Base-by-base conservation (phyloP, 2,113 vertebrate genomes). In the Takifugu bimaculatus region DNA sequence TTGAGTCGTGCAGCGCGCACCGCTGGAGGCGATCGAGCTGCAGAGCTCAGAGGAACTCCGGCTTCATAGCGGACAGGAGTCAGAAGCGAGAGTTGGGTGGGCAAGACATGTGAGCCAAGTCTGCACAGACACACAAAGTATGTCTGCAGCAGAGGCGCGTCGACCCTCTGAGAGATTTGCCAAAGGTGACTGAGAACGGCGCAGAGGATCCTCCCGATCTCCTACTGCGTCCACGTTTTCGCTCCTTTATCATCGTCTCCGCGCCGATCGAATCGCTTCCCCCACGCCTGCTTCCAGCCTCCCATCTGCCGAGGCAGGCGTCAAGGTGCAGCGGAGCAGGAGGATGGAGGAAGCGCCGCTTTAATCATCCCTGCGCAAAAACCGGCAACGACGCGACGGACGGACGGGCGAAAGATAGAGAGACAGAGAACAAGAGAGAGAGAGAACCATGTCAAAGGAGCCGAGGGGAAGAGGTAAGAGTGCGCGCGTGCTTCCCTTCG, bases 21-120 rank as follows among this genome's bases (percentile, higher is more conserved):
- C 89, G 75, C 91, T 87, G 84, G 91, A 90, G 87, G 89, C 90
- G 83, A 86, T 89, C 72, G 73, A 81, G 83, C 72, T 67, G 65
- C 82, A 70, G 80, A 82, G 61, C 62, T 53, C 56, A 63, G 59
- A 57, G 83, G 75, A 75, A 62, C 79, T 82, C 74, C 42, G 81
- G 63, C 75, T 71, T 62, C 54, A 79, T 75, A 15, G 62, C 66
- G 13, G 67, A 60, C 72, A 59, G 50, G 55, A 50, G 55, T 13
- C 14, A 10, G 12, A 9, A 39, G 28, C 25, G 48, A 11, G 65
- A 60, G 61, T 63, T 58, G 73, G 71, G 60, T 50, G 71, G 60
- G 63, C 71, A 77, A 60, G 74, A 82, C 68, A 84, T 80, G 70
- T 66, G 80, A 87, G 73, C 67, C 64, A 79, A 87, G 83, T 86